Percentiles rank a stretch among this genome's conserved stretches.
Evolutionary conservation across 2,888 invertebrate species (phyloP).

Genomic region (Crematogaster levior): DNA sequence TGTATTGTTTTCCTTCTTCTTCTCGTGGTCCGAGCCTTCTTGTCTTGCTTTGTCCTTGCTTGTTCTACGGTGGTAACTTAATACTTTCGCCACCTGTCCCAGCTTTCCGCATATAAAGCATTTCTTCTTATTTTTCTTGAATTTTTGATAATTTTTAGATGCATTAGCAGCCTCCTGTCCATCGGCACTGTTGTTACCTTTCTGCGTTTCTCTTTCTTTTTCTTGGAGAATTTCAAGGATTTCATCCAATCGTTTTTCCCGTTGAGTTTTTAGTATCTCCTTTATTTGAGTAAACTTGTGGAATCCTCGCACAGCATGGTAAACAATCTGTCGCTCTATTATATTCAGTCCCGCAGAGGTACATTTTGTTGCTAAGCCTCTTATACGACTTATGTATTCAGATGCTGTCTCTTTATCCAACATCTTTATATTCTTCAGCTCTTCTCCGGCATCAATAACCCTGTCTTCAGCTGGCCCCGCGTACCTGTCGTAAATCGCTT

Average conservation of each 20-base stretch:
- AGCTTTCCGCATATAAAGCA: background rate
- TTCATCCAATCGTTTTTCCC: background rate
- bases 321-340: background rate
- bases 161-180: background rate
- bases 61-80: conserved; percentile 26
- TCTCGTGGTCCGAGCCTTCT: too few species aligned
- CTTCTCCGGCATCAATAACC: background rate
- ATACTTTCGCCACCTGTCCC: background rate
- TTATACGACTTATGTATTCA: background rate
- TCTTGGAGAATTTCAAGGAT: background rate
- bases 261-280: conserved; percentile 8
- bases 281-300: background rate
- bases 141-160: background rate
- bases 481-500: background rate
- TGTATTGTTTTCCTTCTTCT: background rate
- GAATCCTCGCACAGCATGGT: background rate
- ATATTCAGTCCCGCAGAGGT: background rate
- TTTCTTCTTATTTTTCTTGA: background rate
- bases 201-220: background rate
- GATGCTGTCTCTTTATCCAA: background rate
- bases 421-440: background rate
- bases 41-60: background rate
- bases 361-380: background rate
- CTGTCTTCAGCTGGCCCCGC: background rate
- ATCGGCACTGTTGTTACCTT: fast-evolving